Evolutionary conservation across 2,888 invertebrate species (phyloP).

Genomic region (Epsilonema sp.): DNA sequence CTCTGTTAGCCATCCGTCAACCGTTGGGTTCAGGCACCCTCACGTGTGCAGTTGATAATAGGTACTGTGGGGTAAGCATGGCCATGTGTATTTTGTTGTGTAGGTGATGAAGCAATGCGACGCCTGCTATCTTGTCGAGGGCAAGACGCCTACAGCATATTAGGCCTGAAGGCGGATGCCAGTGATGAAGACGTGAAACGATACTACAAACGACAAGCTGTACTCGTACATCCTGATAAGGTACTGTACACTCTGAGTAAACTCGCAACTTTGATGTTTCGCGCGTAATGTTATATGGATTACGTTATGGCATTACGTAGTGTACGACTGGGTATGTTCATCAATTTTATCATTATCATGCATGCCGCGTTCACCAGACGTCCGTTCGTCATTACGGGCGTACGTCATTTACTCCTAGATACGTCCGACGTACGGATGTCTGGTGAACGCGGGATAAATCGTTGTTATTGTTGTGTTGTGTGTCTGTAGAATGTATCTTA

Average conservation of each 20-base stretch:
- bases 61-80: conserved; percentile 8
- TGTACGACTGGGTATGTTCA: no score
- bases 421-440: no score
- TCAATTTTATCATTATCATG: no score
- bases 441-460: no score
- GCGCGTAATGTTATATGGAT: not conserved
- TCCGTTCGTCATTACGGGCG: no score
- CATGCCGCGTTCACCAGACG: no score
- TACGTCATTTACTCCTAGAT: no score
- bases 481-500: conserved; percentile 62
- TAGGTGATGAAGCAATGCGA: conserved; percentile 76
- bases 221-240: conserved; percentile 84
- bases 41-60: conserved; percentile 7
- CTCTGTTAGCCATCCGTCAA: no score
- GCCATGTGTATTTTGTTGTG: not conserved
- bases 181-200: conserved; percentile 80
- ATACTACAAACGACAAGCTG: conserved; percentile 78
- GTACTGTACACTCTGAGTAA: no score
- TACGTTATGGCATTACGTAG: conserved; percentile 9
- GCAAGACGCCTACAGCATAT: conserved; percentile 79
- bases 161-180: conserved; percentile 66
- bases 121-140: conserved; percentile 74
- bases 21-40: no score
- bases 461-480: no score
- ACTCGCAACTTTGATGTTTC: no score